Conservation (phyloP, 1,140 invertebrate genomes). For the Pemphigus obesinymphae region DNA sequence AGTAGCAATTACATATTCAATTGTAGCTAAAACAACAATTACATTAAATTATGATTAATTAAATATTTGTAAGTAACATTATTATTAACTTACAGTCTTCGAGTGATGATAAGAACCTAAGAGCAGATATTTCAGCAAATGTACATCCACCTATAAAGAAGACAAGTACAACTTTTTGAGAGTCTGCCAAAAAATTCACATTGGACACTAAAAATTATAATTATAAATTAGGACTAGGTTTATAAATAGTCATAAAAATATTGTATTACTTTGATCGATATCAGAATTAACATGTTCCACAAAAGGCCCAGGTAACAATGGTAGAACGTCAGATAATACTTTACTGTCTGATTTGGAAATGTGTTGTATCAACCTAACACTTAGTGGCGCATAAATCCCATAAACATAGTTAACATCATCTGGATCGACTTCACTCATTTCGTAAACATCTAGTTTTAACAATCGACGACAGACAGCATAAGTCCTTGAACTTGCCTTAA, state of each 20-base stretch:
- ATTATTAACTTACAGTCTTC: slow-evolving; percentile 67
- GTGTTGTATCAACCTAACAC: slow-evolving; percentile 79
- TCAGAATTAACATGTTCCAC: slow-evolving; percentile 52
- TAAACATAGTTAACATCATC: slow-evolving; percentile 91
- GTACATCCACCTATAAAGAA: slow-evolving; percentile 96
- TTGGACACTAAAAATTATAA: slow-evolving; percentile 53
- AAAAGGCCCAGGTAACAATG: slow-evolving; percentile 60
- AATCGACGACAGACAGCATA: slow-evolving; percentile 54
- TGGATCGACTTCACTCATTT: slow-evolving; percentile 72
- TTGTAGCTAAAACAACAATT: slow-evolving; percentile 60
- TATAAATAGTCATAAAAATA: not conserved
- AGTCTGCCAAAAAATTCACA: slow-evolving; percentile 60
- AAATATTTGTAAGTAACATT: not conserved
- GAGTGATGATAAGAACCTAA: slow-evolving; percentile 85
- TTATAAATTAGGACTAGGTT: not conserved
- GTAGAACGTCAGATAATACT: slow-evolving; percentile 63
- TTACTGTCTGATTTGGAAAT: slow-evolving; percentile 66
- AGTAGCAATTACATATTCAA: slow-evolving; percentile 87
- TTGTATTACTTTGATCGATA: slow-evolving; percentile 29
- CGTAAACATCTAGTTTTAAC: slow-evolving; percentile 78
- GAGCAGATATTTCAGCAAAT: slow-evolving; percentile 87
- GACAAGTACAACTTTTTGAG: slow-evolving; percentile 76
- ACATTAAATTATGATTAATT: too few relatives aligned
- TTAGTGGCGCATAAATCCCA: slow-evolving; percentile 91
- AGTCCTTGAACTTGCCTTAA: slow-evolving; percentile 20